Evolutionary conservation across 2,888 invertebrate genomes (phyloP).

Genomic region (Lasioglossum figueresi): DNA sequence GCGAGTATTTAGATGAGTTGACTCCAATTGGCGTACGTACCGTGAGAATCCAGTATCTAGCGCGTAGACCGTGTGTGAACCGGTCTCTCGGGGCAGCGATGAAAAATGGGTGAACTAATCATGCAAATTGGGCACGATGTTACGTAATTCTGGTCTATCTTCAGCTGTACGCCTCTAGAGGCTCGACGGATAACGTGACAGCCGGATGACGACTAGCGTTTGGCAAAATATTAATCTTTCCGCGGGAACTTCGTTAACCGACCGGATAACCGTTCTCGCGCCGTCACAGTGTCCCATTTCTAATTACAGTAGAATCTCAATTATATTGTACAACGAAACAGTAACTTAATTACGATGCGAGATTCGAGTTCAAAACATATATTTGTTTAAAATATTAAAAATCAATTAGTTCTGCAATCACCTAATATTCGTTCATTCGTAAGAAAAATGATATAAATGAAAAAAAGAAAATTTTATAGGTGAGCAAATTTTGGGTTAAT

Average conservation of each 20-base stretch:
- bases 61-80: slow-evolving; percentile 71
- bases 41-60: slow-evolving; percentile 82
- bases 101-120: slow-evolving; percentile 72
- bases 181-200: slow-evolving; percentile 8
- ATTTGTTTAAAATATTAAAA: too few species aligned
- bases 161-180: slow-evolving; percentile 28
- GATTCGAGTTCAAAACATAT: too few species aligned
- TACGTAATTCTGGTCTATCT: slow-evolving; percentile 66
- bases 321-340: too few species aligned
- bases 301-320: not conserved
- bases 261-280: not conserved
- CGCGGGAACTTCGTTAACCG: not conserved
- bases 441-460: too few species aligned
- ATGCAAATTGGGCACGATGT: slow-evolving; percentile 74
- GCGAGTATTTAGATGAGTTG: slow-evolving; percentile 83
- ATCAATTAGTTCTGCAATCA: too few species aligned
- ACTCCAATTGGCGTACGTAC: slow-evolving; percentile 83
- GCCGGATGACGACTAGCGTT: slow-evolving; percentile 9
- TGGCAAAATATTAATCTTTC: slow-evolving; percentile 7
- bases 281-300: not conserved
- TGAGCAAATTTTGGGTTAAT: too few species aligned
- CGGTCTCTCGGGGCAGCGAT: slow-evolving; percentile 30
- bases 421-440: too few species aligned
- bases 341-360: too few species aligned
- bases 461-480: too few species aligned